These are phyloP conservation scores for Calliopum simillimum DNA, from an alignment of 2,888 invertebrate species.

Conservation along the genomic window DNA sequence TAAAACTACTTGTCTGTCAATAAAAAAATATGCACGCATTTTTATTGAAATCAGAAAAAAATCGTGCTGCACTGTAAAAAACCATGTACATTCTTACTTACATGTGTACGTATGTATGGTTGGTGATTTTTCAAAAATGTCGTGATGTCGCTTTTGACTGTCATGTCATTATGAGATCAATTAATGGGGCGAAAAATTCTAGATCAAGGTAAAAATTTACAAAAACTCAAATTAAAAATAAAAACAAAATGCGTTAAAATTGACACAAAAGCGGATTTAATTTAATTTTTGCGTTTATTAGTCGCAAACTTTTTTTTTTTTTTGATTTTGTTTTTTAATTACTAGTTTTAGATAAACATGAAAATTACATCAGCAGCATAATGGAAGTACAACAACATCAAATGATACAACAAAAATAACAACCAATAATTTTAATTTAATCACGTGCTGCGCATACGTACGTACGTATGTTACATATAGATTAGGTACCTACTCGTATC, in stretches of 20 bases:
- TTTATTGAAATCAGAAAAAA: no score
- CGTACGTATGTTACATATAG: no score
- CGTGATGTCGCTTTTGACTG: constrained; percentile 60
- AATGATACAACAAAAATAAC: not conserved
- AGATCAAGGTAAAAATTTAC: constrained; percentile 52
- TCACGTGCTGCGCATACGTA: constrained; percentile 17
- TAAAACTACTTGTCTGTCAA: not conserved
- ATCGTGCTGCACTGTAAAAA: no score
- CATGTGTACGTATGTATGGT: no score
- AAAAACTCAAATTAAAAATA: constrained; percentile 24
- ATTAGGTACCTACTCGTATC: no score
- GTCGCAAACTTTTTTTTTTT: not conserved
- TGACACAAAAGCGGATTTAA: constrained; percentile 20
- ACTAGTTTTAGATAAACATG: constrained; percentile 47
- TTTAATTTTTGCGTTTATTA: not conserved
- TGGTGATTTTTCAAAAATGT: constrained; percentile 43
- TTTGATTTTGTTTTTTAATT: constrained; percentile 15
- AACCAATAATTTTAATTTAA: constrained; percentile 17
- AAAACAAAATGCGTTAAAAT: constrained; percentile 5
- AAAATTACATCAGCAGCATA: constrained; percentile 57
- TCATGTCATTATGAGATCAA: constrained; percentile 63
- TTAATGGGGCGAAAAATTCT: constrained; percentile 63
- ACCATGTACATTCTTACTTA: no score
- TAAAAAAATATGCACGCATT: no score
- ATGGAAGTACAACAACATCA: constrained; percentile 40